A percentile compares a stretch with the other conserved stretches of the same genome.
Evolutionary conservation across 2,113 vertebrate genomes (phyloP).

Genomic region (Chascanopsetta lugubris): DNA sequence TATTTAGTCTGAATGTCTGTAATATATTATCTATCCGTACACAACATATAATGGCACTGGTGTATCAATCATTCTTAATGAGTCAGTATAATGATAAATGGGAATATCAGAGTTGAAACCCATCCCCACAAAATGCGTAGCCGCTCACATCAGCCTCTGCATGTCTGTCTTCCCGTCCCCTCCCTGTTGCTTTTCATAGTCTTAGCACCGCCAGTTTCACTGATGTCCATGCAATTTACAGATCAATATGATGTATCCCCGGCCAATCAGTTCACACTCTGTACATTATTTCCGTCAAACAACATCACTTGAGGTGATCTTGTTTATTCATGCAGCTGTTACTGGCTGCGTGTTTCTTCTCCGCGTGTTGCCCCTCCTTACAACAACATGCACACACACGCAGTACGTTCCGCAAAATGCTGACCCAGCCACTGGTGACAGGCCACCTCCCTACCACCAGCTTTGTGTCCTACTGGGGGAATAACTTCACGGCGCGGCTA

Average conservation of each 20-base stretch:
- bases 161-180: neutral
- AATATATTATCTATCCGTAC: too few species aligned
- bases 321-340: constrained; percentile 11
- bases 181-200: neutral
- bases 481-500: constrained; percentile 44
- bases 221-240: constrained; percentile 19
- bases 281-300: neutral
- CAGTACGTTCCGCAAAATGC: constrained; percentile 54
- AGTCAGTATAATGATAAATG: too few species aligned
- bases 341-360: constrained; percentile 11
- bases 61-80: too few species aligned
- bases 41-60: too few species aligned
- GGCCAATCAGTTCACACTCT: neutral
- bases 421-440: constrained; percentile 63
- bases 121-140: neutral
- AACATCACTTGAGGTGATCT: neutral
- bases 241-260: constrained; percentile 7
- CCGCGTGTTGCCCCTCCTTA: constrained; percentile 29
- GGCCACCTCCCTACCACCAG: constrained; percentile 49
- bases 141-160: neutral
- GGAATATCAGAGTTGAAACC: too few species aligned
- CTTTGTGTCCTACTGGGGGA: constrained; percentile 44
- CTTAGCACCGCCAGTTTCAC: constrained; percentile 6
- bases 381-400: constrained; percentile 28
- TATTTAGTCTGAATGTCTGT: too few species aligned